These are phyloP conservation scores for Panthera uncia DNA, from an alignment of 2,113 vertebrate genomes.

Conservation along the genomic window DNA sequence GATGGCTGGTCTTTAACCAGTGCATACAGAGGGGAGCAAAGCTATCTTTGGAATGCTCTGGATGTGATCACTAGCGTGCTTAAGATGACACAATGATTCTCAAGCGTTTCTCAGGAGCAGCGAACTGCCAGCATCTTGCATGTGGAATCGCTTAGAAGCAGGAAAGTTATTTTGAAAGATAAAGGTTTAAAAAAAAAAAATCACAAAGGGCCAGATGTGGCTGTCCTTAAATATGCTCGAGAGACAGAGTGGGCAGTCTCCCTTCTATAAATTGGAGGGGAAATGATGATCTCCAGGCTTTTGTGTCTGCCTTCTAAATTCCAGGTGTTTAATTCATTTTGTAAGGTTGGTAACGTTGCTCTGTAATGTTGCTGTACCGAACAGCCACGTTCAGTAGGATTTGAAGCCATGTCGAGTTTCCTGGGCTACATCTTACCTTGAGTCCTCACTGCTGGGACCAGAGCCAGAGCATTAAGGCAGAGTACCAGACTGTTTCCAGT, in stretches of 20 bases:
- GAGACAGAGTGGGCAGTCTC: not conserved
- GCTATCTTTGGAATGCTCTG: conserved; percentile 11
- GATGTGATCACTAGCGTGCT: not conserved
- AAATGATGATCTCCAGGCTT: not conserved
- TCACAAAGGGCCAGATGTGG: not conserved
- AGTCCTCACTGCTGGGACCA: not conserved
- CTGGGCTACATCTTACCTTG: not conserved
- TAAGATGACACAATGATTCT: not conserved
- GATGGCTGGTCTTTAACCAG: not conserved
- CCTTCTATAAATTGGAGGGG: not conserved
- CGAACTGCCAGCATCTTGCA: not conserved
- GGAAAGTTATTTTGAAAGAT: conserved; percentile 20
- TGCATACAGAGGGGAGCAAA: not conserved
- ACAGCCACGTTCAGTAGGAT: not conserved
- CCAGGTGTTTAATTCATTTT: not conserved
- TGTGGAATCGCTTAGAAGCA: not conserved
- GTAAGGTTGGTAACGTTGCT: no score
- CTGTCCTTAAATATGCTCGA: not conserved
- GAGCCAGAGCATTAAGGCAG: not conserved
- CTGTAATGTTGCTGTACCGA: not conserved
- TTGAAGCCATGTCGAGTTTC: not conserved
- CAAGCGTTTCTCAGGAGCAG: not conserved
- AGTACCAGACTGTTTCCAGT: not conserved
- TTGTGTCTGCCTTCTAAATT: not conserved
- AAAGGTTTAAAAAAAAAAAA: not conserved